Evolutionary conservation across 2,888 invertebrate species (phyloP), one percentile per base, ranked within the genome.

Genomic region (Cheilosia scutellata): DNA sequence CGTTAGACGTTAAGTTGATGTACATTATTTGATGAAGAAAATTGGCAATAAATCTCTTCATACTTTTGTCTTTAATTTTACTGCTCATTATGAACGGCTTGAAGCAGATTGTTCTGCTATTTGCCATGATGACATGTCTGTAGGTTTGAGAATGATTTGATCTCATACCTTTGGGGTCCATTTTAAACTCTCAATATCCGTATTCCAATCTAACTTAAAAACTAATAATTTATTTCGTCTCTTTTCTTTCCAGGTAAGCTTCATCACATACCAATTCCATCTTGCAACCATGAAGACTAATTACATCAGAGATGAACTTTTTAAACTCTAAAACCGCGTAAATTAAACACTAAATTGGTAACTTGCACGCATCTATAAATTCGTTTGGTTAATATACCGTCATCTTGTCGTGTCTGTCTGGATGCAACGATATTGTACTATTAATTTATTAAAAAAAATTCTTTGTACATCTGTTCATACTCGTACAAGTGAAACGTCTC

Each of bases 171-270:
- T 11, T 11, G 3, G 33, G 9, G 9, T 9, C 37, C 37, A 37
- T 11, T 37, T 37, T 11, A 37, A 37, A 11, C 37, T 11, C 11
- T 37, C 11, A 3, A 11, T 9, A 11, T 37, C 11, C 11, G 4
- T 11, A 37, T 37, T 4, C 4, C 37, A 37, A 37, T 37, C 37
- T 11, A 37, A 11, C 1, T 37, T 37, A 11, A 37, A 31, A 55
- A 42, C 44, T 70, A 70, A 70, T 25, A 1, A 42, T 55, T 7
- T 4, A 11, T 60, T 55, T 65, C 4, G 55, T 77, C 65, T 70
- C n/a, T 66, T 37, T 44, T 84, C 65, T 65, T 83, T 83, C 0
- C 72, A 83, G 83, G 83, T 83, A 83, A 83, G 78, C 40, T 16
- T 7, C 65, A 49, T 42, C 29, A 51, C 53, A 33, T 25, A 16